Evolutionary conservation across 2,113 vertebrate genomes (phyloP).

Genomic region (Phaetusa simplex): DNA sequence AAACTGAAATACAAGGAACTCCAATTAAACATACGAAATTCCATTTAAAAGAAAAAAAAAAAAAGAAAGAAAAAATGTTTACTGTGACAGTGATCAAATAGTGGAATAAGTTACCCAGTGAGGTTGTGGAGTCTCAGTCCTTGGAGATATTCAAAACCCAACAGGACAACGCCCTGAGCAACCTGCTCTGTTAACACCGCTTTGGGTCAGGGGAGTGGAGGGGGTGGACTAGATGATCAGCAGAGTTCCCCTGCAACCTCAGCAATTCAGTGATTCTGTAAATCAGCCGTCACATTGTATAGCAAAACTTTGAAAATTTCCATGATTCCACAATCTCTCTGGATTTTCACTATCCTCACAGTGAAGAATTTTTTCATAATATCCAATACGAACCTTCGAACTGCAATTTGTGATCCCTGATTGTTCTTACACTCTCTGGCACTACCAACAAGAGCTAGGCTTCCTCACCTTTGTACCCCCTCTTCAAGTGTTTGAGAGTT

Average conservation of each 20-base stretch:
- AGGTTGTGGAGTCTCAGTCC: neutral
- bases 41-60: neutral
- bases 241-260: neutral
- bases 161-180: neutral
- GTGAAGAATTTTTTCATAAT: neutral
- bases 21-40: neutral
- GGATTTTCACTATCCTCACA: neutral
- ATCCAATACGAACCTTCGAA: fast-evolving
- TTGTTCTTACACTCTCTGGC: neutral
- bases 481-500: neutral
- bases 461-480: neutral
- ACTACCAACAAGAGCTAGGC: neutral
- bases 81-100: neutral
- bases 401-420: neutral
- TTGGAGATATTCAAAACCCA: neutral
- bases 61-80: neutral
- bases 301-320: neutral
- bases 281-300: neutral
- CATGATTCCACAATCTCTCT: neutral
- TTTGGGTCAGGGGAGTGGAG: neutral
- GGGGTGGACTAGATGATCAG: neutral
- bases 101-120: neutral
- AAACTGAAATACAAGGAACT: neutral
- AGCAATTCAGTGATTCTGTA: neutral
- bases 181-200: neutral